Evolutionary conservation across 2,113 vertebrate species (phyloP).

Genomic region (Rhinoderma darwinii): DNA sequence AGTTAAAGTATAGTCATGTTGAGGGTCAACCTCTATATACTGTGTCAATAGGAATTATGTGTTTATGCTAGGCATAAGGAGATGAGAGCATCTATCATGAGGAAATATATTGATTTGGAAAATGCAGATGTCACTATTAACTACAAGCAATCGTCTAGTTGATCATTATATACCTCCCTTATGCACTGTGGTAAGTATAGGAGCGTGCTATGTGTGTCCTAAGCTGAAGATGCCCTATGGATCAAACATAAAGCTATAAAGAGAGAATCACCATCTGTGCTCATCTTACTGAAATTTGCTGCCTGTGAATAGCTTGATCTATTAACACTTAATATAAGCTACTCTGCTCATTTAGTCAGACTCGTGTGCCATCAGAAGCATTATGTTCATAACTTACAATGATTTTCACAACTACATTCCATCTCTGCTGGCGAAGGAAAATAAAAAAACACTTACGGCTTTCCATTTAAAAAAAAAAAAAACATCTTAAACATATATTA

Average conservation of each 20-base stretch:
- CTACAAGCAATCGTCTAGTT: background rate
- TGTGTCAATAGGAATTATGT: background rate
- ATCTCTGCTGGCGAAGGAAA: too few relatives aligned
- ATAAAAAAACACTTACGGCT: too few relatives aligned
- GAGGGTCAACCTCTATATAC: background rate
- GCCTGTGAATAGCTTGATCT: background rate
- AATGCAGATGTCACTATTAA: background rate
- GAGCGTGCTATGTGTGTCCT: constrained; percentile 1
- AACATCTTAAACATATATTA: too few relatives aligned
- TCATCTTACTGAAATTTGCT: background rate
- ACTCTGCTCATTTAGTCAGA: background rate
- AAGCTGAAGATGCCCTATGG: background rate
- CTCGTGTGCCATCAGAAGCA: background rate
- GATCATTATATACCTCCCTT: too few relatives aligned
- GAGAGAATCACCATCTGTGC: constrained; percentile 7
- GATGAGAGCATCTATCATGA: background rate
- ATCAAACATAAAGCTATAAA: background rate
- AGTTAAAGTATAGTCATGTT: too few relatives aligned
- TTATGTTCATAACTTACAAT: background rate
- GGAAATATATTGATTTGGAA: background rate
- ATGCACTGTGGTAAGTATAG: background rate
- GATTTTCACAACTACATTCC: background rate
- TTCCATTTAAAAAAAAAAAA: too few relatives aligned
- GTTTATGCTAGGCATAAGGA: background rate
- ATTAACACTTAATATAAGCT: background rate